A percentile compares a stretch with the other conserved stretches of the same genome.
phyloP scores from a whole-genome alignment of 2,888 invertebrate species.

The Schrankia costaestrigalis region DNA sequence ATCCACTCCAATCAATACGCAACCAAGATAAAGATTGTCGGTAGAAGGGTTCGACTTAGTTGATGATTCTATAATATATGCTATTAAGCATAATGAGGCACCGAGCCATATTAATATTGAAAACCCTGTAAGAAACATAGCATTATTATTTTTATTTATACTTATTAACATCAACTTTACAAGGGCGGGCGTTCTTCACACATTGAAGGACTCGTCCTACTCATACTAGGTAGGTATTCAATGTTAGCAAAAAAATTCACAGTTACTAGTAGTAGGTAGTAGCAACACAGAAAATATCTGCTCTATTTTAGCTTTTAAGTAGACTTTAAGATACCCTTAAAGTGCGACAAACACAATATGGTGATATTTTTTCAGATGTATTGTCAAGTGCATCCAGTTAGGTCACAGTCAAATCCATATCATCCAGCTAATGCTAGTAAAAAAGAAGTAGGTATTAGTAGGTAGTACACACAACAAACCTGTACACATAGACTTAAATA shows the following conservation, averaged over 20 bases:
- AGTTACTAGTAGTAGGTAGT: too few species aligned
- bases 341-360: too few species aligned
- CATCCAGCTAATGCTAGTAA: background rate
- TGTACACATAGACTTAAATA: constrained; percentile 69
- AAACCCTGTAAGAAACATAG: constrained; percentile 81
- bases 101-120: constrained; percentile 90
- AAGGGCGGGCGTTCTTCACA: background rate
- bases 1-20: constrained; percentile 95
- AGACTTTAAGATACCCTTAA: too few species aligned
- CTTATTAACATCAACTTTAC: background rate
- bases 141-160: background rate
- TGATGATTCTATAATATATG: constrained; percentile 82
- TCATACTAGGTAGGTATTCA: too few species aligned
- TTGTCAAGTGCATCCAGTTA: too few species aligned
- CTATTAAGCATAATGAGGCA: constrained; percentile 84
- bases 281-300: too few species aligned
- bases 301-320: too few species aligned
- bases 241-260: too few species aligned
- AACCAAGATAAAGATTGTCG: constrained; percentile 97
- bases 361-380: too few species aligned
- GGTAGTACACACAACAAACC: constrained; percentile 44
- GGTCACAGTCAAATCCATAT: too few species aligned
- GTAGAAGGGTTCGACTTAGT: constrained; percentile 93
- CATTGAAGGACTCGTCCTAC: background rate
- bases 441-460: background rate